Conservation (phyloP, 2,797 vertebrate genomes). For the Heliangelus exortis region DNA sequence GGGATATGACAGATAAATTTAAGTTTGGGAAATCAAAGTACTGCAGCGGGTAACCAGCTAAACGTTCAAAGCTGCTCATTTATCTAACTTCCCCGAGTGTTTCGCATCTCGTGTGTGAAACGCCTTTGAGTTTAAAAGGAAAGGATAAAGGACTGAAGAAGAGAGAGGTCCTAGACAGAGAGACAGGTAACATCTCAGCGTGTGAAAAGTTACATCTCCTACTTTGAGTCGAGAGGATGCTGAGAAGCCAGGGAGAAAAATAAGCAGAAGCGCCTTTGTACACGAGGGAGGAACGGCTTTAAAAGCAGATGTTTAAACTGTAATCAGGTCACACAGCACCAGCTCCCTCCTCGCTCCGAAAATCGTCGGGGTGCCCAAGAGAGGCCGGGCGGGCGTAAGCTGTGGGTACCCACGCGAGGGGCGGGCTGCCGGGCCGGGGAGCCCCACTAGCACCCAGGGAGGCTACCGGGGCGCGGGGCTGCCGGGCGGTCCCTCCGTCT, state of each 20-base stretch:
- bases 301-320: neutral
- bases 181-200: neutral
- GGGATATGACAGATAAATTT: neutral
- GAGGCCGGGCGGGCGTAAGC: neutral
- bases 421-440: neutral
- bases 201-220: conserved; percentile 22
- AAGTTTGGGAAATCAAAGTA: neutral
- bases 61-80: neutral
- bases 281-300: neutral
- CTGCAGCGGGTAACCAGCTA: neutral
- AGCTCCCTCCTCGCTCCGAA: neutral
- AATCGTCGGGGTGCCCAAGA: neutral
- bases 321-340: conserved; percentile 25
- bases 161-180: neutral
- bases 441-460: neutral
- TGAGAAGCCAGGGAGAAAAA: neutral
- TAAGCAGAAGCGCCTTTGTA: conserved; percentile 17
- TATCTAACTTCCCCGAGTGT: neutral
- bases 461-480: neutral
- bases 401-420: neutral
- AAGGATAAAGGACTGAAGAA: neutral
- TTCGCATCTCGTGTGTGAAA: neutral
- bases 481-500: neutral
- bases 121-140: neutral
- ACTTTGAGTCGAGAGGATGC: neutral